A percentile compares a stretch with the other conserved stretches of the same genome.
These are phyloP conservation scores for Mellivora capensis DNA, from an alignment of 2,113 vertebrate genomes.

Conservation along the genomic window DNA sequence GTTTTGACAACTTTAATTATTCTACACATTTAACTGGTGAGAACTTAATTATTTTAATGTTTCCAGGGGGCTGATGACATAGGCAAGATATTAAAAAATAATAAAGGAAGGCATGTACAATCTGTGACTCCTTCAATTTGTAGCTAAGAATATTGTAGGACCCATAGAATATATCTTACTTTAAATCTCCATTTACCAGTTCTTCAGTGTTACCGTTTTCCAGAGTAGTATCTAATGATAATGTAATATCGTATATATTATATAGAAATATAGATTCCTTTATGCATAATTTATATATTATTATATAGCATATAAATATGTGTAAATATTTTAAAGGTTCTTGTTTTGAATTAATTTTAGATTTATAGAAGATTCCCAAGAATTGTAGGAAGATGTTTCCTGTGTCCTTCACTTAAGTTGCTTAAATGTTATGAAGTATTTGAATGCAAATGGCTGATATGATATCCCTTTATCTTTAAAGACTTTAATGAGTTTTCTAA, in stretches of 20 bases:
- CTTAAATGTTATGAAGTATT: not conserved
- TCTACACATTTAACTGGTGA: constrained; percentile 35
- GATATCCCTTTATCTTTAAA: not conserved
- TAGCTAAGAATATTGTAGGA: not conserved
- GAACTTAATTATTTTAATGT: constrained; percentile 50
- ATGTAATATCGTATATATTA: not conserved
- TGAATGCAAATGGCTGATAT: not conserved
- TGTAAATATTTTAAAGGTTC: not conserved
- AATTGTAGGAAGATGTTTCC: not conserved
- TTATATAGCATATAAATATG: not conserved
- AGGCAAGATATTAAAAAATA: constrained; percentile 20
- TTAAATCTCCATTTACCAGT: not conserved
- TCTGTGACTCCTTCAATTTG: not conserved
- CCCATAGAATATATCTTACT: not conserved
- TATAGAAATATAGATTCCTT: not conserved
- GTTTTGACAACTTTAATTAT: constrained; percentile 52
- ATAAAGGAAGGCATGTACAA: not conserved
- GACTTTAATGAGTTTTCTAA: not conserved
- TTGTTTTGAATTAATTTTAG: not conserved
- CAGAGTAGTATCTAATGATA: not conserved
- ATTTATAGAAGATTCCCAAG: not conserved
- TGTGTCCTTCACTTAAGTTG: not conserved
- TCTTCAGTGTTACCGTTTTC: not conserved
- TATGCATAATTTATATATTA: not conserved
- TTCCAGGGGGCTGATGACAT: not conserved